phyloP scores from a whole-genome alignment of 2,113 vertebrate genomes.

The Chelonoidis abingdonii region DNA sequence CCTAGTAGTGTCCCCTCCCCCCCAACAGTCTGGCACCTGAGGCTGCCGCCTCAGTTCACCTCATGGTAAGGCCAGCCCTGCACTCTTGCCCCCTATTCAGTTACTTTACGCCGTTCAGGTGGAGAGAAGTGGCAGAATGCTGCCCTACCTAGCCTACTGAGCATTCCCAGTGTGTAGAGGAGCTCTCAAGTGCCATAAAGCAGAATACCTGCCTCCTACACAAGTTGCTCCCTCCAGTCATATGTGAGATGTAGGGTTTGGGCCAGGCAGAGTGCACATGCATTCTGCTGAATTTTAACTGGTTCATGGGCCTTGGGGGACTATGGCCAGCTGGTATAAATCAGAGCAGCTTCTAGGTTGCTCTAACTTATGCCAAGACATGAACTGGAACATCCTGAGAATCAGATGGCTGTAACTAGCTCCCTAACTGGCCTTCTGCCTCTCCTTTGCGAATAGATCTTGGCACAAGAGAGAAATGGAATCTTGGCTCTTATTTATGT shows the following conservation, averaged over 20 bases:
- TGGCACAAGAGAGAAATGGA: neutral
- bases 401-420: neutral
- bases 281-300: neutral
- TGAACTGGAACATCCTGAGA: neutral
- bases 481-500: accelerated
- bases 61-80: too few species aligned
- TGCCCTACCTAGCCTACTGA: neutral
- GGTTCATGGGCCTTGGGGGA: neutral
- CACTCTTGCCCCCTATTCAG: neutral
- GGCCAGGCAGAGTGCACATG: accelerated
- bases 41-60: too few species aligned
- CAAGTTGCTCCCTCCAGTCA: neutral
- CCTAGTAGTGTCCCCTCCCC: too few species aligned
- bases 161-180: neutral
- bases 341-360: neutral
- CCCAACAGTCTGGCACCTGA: too few species aligned
- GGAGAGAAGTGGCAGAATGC: accelerated
- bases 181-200: neutral
- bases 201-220: neutral
- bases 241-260: accelerated
- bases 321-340: neutral
- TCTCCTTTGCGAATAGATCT: neutral
- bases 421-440: neutral
- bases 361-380: neutral
- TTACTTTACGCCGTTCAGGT: neutral